These are phyloP conservation scores for Podilymbus podiceps DNA, from an alignment of 2,113 vertebrate genomes.

Conservation along the genomic window DNA sequence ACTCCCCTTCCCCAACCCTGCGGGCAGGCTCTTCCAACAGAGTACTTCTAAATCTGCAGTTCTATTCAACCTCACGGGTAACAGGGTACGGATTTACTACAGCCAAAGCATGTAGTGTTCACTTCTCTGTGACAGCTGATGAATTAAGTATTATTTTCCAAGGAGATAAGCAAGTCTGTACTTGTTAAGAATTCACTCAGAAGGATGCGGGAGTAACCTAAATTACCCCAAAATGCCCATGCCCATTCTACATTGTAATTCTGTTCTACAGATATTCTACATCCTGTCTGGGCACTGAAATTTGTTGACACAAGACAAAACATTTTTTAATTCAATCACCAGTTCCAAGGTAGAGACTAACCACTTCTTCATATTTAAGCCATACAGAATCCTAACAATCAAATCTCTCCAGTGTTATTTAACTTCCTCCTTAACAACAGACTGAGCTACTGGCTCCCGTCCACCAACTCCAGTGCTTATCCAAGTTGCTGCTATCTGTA, in stretches of 20 bases:
- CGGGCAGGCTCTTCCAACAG: neutral
- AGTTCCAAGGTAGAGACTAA: neutral
- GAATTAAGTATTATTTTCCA: neutral
- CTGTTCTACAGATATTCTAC: neutral
- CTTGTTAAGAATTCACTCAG: neutral
- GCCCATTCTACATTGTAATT: neutral
- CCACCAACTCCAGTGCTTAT: constrained; percentile 42
- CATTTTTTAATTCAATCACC: constrained; percentile 17
- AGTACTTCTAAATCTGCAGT: neutral
- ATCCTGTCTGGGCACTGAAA: neutral
- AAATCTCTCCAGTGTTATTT: neutral
- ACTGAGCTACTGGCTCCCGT: constrained; percentile 33
- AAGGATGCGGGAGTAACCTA: constrained; percentile 15
- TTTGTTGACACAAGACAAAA: constrained; percentile 13
- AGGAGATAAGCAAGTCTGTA: neutral
- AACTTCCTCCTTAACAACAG: constrained; percentile 61
- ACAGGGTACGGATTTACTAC: neutral
- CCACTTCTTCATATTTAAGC: neutral
- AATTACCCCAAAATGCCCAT: neutral
- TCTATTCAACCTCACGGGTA: neutral
- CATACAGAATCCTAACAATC: neutral
- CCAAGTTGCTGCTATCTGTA: constrained; percentile 52
- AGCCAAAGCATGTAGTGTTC: neutral
- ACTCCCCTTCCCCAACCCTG: neutral
- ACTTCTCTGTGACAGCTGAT: neutral